Conservation (phyloP, 2,888 invertebrate genomes). For the Dolichomitus sp. region DNA sequence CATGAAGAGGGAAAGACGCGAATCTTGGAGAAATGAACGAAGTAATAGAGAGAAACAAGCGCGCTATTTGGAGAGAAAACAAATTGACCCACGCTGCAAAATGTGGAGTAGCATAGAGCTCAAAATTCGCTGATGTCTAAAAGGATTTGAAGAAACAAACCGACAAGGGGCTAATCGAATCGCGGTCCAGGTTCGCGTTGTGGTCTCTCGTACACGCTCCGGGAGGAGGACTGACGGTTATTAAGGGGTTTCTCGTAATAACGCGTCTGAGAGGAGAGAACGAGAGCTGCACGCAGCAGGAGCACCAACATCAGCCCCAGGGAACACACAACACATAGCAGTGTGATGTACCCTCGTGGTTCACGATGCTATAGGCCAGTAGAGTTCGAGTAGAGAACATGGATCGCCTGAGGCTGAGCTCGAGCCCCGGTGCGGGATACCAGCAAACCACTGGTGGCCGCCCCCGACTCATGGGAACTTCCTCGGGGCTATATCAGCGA, state of each 20-base stretch:
- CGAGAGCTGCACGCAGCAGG: conserved; percentile 59
- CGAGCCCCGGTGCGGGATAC: conserved; percentile 56
- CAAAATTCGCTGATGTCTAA: conserved; percentile 45
- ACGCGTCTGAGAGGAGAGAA: conserved; percentile 62
- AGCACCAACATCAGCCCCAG: conserved; percentile 46
- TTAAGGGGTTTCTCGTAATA: conserved; percentile 66
- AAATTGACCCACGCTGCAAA: conserved; percentile 12
- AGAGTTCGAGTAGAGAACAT: conserved; percentile 35
- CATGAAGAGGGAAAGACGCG: conserved; percentile 16
- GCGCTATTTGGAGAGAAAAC: conserved; percentile 14
- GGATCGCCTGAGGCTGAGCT: conserved; percentile 67
- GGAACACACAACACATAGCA: conserved; percentile 57
- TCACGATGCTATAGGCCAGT: conserved; percentile 44
- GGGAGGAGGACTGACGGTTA: conserved; percentile 64
- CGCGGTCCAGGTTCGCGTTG: conserved; percentile 34
- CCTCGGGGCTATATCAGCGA: conserved; percentile 73
- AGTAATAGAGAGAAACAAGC: not conserved
- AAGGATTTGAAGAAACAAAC: conserved; percentile 51
- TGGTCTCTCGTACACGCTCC: conserved; percentile 28
- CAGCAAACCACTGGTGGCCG: conserved; percentile 74
- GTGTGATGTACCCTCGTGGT: conserved; percentile 25
- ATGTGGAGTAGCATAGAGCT: conserved; percentile 13
- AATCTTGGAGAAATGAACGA: conserved; percentile 18
- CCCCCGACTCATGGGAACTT: conserved; percentile 83
- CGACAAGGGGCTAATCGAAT: conserved; percentile 57